Evolutionary conservation across 2,888 invertebrate species (phyloP).

Genomic region (Scelioninae gen. 2): DNA sequence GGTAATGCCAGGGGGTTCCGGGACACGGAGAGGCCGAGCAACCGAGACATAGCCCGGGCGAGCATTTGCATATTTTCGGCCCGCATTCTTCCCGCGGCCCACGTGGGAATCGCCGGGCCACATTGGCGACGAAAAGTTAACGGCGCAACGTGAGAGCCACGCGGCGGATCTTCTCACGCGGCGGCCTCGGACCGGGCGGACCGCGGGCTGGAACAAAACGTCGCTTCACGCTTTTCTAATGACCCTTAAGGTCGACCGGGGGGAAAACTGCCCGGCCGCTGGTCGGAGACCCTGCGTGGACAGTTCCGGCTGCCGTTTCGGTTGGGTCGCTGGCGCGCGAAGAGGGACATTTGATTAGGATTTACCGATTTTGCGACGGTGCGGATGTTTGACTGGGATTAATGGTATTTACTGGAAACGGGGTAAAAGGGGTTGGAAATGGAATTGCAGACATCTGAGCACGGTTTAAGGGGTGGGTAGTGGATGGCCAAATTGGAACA

Average conservation of each 20-base stretch:
- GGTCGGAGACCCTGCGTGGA: too few species aligned
- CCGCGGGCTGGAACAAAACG: background rate
- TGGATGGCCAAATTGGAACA: too few species aligned
- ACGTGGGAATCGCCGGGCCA: slow-evolving; percentile 68
- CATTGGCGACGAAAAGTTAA: slow-evolving; percentile 46
- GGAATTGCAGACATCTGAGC: too few species aligned
- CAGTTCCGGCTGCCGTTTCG: too few species aligned
- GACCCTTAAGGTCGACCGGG: slow-evolving; percentile 13
- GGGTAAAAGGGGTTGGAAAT: too few species aligned
- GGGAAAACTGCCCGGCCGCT: background rate
- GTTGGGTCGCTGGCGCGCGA: too few species aligned
- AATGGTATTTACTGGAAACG: too few species aligned
- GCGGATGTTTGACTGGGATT: too few species aligned
- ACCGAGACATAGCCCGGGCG: slow-evolving; percentile 65
- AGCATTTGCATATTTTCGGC: slow-evolving; percentile 74
- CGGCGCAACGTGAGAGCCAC: slow-evolving; percentile 49
- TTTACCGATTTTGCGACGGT: too few species aligned
- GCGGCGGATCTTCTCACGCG: slow-evolving; percentile 45
- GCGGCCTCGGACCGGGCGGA: slow-evolving; percentile 3
- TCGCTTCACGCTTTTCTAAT: slow-evolving; percentile 33
- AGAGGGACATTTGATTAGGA: too few species aligned
- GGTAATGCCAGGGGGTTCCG: slow-evolving; percentile 66
- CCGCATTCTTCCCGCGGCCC: slow-evolving; percentile 69
- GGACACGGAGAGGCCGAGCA: slow-evolving; percentile 44
- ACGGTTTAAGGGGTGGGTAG: too few species aligned